phyloP scores from a whole-genome alignment of 2,113 vertebrate genomes.

The Ardeotis arabs region DNA sequence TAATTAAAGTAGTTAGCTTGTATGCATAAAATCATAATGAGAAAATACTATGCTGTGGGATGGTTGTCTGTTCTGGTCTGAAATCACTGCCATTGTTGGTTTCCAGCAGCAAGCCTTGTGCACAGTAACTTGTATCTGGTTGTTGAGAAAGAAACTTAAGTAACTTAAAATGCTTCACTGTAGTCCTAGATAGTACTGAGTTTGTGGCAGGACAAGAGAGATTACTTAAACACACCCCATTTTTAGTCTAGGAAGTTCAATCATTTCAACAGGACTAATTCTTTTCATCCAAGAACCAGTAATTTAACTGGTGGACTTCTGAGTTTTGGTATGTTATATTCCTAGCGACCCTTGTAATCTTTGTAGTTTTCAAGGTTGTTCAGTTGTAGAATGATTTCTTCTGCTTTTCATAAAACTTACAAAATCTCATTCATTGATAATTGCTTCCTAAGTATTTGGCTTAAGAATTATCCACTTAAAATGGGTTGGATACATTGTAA shows the following conservation, averaged over 20 bases:
- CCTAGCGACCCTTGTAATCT: background rate
- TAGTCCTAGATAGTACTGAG: background rate
- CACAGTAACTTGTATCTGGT: background rate
- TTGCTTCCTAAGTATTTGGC: background rate
- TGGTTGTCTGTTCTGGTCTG: background rate
- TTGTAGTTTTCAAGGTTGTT: background rate
- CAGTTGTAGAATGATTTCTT: background rate
- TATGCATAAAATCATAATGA: slow-evolving; percentile 40
- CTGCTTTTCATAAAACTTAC: background rate
- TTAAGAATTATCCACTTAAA: background rate
- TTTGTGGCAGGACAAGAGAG: background rate
- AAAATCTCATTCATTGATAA: background rate
- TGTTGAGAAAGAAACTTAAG: background rate
- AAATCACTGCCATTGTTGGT: background rate
- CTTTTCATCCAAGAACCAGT: background rate
- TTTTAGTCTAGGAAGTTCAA: background rate
- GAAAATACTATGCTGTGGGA: background rate
- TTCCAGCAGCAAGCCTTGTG: background rate
- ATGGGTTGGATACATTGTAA: background rate
- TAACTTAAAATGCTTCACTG: background rate
- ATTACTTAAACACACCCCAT: background rate
- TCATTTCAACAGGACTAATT: background rate
- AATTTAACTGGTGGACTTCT: background rate
- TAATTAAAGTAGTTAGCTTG: slow-evolving; percentile 51
- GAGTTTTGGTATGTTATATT: background rate